Base-by-base conservation (phyloP, 2,888 invertebrate genomes). In the Myopa tessellatipennis region DNA sequence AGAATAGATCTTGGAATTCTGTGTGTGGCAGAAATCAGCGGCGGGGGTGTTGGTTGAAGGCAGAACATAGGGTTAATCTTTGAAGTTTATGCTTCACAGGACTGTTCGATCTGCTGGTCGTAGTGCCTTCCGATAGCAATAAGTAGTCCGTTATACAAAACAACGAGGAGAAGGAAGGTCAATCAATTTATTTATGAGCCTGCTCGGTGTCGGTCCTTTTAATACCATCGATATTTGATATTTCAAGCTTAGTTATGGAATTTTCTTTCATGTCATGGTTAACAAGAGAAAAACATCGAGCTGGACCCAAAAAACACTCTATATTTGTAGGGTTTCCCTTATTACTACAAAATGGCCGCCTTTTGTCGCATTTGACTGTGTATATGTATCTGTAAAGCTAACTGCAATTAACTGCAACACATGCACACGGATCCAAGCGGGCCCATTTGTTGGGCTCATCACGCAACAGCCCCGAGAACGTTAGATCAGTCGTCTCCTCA, bases 351-450 rank as follows among this genome's bases (percentile, higher is more conserved):
- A 61, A 12, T 61, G 26, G 26, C 18, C 61, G 61, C 6, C 26
- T 0, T 8, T 61, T 61, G 61, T 1, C 26, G 61, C 63, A 50
- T 7, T 10, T 45, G 61, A 58, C 60, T 38, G 68, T 68, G 36
- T 67, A 12, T 74, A 55, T n/a, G n/a, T 68, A 38, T 69, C 1
- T 45, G 73, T 73, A 34, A 12, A 18, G 26, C 8, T 4, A 36
- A 16, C 34, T 55, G 50, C 36, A 71, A 71, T 71, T 71, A 71
- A 58, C 52, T 34, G n/a, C 26, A 71, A 16, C 14, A 36, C 71
- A 16, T 36, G 63, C 67, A 36, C 67, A 40, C 67, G 34, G 34
- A 12, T 16, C 14, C 4, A 38, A 67, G 36, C 36, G 65, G 12
- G 34, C n/a, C n/a, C n/a, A n/a, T n/a, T 67, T 67, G 40, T 67